phyloP scores from a whole-genome alignment of 2,797 vertebrate species.

The Clarias platycephalus region DNA sequence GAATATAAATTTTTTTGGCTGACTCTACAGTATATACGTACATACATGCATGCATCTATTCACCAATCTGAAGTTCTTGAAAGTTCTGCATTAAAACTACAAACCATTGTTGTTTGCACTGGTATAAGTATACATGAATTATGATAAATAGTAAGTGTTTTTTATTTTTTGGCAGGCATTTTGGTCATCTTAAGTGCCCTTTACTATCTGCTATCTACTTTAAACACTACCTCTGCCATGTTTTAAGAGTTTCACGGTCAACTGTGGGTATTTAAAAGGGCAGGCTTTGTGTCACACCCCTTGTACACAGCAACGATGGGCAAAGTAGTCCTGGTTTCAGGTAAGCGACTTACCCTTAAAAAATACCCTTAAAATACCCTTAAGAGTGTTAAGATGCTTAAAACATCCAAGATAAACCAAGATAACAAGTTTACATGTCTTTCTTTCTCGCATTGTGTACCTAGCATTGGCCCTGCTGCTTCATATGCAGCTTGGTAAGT shows the following conservation, averaged over 20 bases:
- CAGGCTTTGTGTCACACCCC: constrained; percentile 8
- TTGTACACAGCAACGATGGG: constrained; percentile 61
- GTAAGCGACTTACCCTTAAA: constrained; percentile 33
- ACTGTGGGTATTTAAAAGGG: constrained; percentile 56
- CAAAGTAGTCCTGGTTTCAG: constrained; percentile 58
- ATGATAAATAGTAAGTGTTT: constrained; percentile 8
- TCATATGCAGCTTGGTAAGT: constrained; percentile 71
- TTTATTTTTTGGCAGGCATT: constrained; percentile 4
- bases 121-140: background rate
- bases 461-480: constrained; percentile 71
- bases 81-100: background rate
- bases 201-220: constrained; percentile 55
- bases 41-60: background rate
- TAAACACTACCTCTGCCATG: constrained; percentile 56
- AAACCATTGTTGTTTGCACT: background rate
- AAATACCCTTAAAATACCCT: too few species aligned
- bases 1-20: too few species aligned
- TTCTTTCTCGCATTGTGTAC: constrained; percentile 7
- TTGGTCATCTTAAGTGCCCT: constrained; percentile 52
- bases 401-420: constrained; percentile 19
- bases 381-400: background rate
- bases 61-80: background rate
- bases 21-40: too few species aligned
- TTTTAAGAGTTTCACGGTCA: constrained; percentile 28
- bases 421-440: constrained; percentile 30